Evolutionary conservation across 37 sponge, comb jelly and placozoan genomes (phyloP), one percentile per base, ranked within the genome.

Genomic region (Agelas oroides): DNA sequence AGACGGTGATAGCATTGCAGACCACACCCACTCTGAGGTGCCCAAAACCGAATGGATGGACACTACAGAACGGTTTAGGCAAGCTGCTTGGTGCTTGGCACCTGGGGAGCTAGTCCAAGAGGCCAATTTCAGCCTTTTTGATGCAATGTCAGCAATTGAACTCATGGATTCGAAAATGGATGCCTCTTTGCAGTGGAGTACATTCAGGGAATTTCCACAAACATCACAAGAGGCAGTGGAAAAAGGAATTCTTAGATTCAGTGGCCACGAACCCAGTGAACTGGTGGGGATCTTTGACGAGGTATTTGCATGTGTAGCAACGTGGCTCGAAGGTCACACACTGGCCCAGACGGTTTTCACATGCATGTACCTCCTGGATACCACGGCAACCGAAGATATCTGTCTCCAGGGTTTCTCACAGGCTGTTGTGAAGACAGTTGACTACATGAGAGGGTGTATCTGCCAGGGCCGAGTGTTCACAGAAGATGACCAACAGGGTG

Each of bases 341-440:
- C 67, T 99, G 24, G 97, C 96, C 16, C 99, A 99, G 86, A 99
- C 99, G 0, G 97, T 99, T 21, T 95, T 93, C 82, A 95, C 99
- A 0, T 94, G 97, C 78, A 73, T 90, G 81, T 95, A 95, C 62
- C 76, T 95, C 11, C 90, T 89, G n/a, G 88, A 89, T 24, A 71
- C 78, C 1, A 37, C 76, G 0, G 28, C 36, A 19, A 67, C 95
- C 0, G 83, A 95, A 66, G 69, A 91, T 69, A 32, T 79, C 1
- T 41, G 41, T n/a, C 61, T 98, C n/a, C 73, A 87, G 18, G 34
- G 75, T 11, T 84, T 92, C 73, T 56, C 83, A 20, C 61, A 71
- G 34, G 84, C 72, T 31, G 40, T 89, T 11, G 68, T 84, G 18
- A 89, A 84, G 74, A 70, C 65, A 1, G 90, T 92, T 53, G 90